Percentiles rank a stretch among this genome's conserved stretches.
These are phyloP conservation scores for Agelaius phoeniceus DNA, from an alignment of 2,113 vertebrate genomes.

Conservation along the genomic window DNA sequence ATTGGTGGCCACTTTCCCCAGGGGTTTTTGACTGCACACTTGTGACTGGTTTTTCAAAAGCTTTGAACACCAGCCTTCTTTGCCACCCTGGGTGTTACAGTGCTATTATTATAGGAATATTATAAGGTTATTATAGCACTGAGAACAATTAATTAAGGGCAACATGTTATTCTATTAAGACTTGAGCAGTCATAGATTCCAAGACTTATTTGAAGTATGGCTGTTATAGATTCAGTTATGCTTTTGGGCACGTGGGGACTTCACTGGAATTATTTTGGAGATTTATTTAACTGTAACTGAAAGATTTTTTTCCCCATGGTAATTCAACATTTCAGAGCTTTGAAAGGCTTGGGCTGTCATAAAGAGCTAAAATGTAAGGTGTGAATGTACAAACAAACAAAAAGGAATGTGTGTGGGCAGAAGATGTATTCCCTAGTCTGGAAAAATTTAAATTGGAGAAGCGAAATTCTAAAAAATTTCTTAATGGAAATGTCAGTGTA, in stretches of 20 bases:
- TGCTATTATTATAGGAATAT: not conserved
- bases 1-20: not conserved
- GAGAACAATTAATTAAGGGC: not conserved
- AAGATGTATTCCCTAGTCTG: not conserved
- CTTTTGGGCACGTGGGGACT: not conserved
- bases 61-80: not conserved
- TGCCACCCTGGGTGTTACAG: not conserved
- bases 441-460: not conserved
- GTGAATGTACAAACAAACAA: conserved; percentile 17
- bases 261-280: not conserved
- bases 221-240: not conserved
- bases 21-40: not conserved
- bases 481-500: conserved; percentile 17
- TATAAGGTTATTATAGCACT: not conserved
- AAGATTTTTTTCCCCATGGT: not conserved
- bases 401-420: not conserved
- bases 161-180: not conserved
- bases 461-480: not conserved
- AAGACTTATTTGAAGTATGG: not conserved
- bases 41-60: not conserved
- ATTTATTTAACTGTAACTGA: not conserved
- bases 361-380: conserved; percentile 21
- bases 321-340: not conserved
- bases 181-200: not conserved
- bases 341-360: not conserved